A percentile compares a stretch with the other conserved stretches of the same genome.
These are phyloP conservation scores for Ganaspis brasiliensis DNA, from an alignment of 2,888 invertebrate genomes.

Conservation along the genomic window DNA sequence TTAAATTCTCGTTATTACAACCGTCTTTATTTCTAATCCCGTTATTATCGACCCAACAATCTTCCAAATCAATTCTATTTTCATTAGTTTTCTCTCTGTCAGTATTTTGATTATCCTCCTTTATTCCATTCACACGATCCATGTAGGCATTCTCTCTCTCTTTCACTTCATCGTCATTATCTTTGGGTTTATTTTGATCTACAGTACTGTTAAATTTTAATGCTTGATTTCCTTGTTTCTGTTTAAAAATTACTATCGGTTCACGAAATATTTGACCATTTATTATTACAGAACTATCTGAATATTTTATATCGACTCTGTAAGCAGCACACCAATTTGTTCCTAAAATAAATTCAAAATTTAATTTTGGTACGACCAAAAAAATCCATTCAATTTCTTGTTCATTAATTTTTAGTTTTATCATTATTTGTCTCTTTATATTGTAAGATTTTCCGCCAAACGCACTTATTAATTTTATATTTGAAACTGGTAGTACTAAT, in stretches of 20 bases:
- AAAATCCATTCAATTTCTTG: not conserved
- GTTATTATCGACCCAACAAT: too few relatives aligned
- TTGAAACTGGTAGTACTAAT: not conserved
- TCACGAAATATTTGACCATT: not conserved
- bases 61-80: too few relatives aligned
- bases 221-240: not conserved
- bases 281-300: not conserved
- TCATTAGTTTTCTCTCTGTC: too few relatives aligned
- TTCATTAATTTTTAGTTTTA: not conserved
- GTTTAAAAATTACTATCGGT: not conserved
- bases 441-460: not conserved
- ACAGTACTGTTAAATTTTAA: not conserved
- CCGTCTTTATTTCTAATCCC: too few relatives aligned
- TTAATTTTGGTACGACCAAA: not conserved
- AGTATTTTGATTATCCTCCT: too few relatives aligned
- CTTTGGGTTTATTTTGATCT: not conserved
- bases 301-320: not conserved
- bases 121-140: too few relatives aligned
- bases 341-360: not conserved
- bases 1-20: too few relatives aligned
- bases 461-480: not conserved
- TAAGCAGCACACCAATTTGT: not conserved
- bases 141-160: too few relatives aligned
- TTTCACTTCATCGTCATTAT: too few relatives aligned
- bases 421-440: slow-evolving; percentile 1